phyloP scores from a whole-genome alignment of 2,888 invertebrate genomes.

The Halocaridina rubra region DNA sequence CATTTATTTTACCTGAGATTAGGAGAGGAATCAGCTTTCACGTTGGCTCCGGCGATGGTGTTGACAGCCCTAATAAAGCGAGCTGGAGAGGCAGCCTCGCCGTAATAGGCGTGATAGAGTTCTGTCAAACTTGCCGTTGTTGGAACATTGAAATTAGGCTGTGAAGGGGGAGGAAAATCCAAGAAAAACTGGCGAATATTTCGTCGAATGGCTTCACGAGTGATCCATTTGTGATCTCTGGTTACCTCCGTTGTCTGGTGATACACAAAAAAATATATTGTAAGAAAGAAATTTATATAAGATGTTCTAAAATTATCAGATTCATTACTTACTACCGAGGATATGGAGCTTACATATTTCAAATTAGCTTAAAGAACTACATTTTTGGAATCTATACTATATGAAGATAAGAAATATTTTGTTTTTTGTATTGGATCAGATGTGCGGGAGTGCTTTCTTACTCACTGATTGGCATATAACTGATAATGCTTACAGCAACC shows the following conservation, averaged over 20 bases:
- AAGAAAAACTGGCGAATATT: conserved; percentile 48
- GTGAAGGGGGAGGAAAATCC: background rate
- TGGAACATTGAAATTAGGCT: conserved; percentile 37
- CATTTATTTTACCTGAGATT: conserved; percentile 36
- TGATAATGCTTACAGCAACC: too few relatives aligned
- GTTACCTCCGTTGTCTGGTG: conserved; percentile 30
- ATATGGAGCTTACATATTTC: too few relatives aligned
- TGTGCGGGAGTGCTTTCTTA: too few relatives aligned
- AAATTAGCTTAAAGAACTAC: too few relatives aligned
- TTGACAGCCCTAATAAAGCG: conserved; percentile 55
- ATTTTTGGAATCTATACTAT: too few relatives aligned
- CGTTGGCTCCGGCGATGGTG: conserved; percentile 35
- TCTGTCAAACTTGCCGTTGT: conserved; percentile 25
- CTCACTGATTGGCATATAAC: too few relatives aligned
- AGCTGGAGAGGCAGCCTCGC: conserved; percentile 17
- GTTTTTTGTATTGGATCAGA: too few relatives aligned
- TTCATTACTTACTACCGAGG: too few relatives aligned
- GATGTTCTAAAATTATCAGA: too few relatives aligned
- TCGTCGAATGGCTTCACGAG: conserved; percentile 37
- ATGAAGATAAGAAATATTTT: too few relatives aligned
- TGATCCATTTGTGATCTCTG: conserved; percentile 52
- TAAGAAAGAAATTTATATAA: too few relatives aligned
- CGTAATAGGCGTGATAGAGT: conserved; percentile 46
- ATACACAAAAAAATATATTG: too few relatives aligned
- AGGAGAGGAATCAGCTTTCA: conserved; percentile 18